Percentiles rank a stretch among this genome's conserved stretches.
Conservation (phyloP, 1,140 invertebrate genomes). For the Harpegnathos saltator region DNA sequence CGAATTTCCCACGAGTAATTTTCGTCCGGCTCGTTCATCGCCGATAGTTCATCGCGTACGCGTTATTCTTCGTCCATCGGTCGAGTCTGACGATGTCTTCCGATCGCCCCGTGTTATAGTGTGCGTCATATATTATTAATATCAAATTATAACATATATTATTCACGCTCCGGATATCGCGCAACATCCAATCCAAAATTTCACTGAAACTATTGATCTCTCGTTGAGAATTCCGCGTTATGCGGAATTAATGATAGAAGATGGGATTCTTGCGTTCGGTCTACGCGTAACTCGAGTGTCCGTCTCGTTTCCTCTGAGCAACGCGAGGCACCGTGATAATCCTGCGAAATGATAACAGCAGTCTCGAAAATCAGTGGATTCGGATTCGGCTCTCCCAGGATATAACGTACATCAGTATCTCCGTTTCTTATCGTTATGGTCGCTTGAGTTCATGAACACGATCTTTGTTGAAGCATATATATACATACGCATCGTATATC, state of each 20-base stretch:
- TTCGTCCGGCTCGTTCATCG: background rate
- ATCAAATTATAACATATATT: background rate
- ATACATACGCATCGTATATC: too few relatives aligned
- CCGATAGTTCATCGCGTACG: background rate
- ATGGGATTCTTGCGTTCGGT: too few relatives aligned
- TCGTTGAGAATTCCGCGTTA: too few relatives aligned
- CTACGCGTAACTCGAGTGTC: background rate
- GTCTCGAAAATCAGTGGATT: background rate
- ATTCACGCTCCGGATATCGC: too few relatives aligned
- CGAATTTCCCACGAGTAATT: constrained; percentile 49
- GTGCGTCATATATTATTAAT: background rate
- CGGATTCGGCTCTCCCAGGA: background rate
- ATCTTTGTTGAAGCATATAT: constrained; percentile 32
- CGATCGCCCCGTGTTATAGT: too few relatives aligned
- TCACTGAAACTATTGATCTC: too few relatives aligned
- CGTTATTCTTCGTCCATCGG: background rate
- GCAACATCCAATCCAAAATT: too few relatives aligned
- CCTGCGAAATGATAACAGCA: background rate
- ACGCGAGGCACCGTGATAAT: background rate
- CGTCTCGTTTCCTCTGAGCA: background rate
- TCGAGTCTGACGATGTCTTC: too few relatives aligned
- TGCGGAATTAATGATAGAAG: too few relatives aligned
- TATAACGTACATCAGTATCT: constrained; percentile 15
- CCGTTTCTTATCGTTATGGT: constrained; percentile 12
- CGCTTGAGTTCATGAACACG: constrained; percentile 13